These are phyloP conservation scores for Melolontha melolontha DNA, from an alignment of 2,888 invertebrate genomes.

Conservation along the genomic window DNA sequence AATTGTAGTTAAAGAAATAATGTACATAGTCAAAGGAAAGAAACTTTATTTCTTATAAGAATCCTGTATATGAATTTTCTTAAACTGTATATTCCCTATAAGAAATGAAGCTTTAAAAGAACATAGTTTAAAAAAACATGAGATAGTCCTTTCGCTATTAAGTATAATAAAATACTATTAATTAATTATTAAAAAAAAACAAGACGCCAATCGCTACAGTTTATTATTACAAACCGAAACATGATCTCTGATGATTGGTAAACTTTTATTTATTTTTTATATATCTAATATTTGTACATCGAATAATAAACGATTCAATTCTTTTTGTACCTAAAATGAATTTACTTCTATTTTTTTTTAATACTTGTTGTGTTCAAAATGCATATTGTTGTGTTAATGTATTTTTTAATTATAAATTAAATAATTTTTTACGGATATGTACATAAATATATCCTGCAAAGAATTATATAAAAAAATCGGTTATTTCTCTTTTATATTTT, in stretches of 20 bases:
- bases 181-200: conserved; percentile 33
- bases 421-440: conserved; percentile 63
- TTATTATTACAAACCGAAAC: conserved; percentile 35
- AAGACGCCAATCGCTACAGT: conserved; percentile 40
- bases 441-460: conserved; percentile 64
- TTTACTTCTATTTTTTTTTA: conserved; percentile 50
- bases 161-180: conserved; percentile 35
- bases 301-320: conserved; percentile 42
- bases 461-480: conserved; percentile 60
- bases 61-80: conserved; percentile 44
- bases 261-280: conserved; percentile 35
- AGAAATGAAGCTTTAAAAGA: conserved; percentile 47
- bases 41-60: conserved; percentile 49
- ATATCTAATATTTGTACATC: conserved; percentile 27
- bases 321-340: conserved; percentile 51
- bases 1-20: conserved; percentile 45
- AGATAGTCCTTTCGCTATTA: conserved; percentile 46
- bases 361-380: conserved; percentile 66
- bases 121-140: conserved; percentile 44
- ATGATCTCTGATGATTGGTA: conserved; percentile 51
- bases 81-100: conserved; percentile 40
- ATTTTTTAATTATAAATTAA: conserved; percentile 24
- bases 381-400: conserved; percentile 64
- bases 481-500: conserved; percentile 57
- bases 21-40: conserved; percentile 46